These are phyloP conservation scores for Polydrusus tereticollis DNA, from an alignment of 2,888 invertebrate genomes.

Conservation along the genomic window DNA sequence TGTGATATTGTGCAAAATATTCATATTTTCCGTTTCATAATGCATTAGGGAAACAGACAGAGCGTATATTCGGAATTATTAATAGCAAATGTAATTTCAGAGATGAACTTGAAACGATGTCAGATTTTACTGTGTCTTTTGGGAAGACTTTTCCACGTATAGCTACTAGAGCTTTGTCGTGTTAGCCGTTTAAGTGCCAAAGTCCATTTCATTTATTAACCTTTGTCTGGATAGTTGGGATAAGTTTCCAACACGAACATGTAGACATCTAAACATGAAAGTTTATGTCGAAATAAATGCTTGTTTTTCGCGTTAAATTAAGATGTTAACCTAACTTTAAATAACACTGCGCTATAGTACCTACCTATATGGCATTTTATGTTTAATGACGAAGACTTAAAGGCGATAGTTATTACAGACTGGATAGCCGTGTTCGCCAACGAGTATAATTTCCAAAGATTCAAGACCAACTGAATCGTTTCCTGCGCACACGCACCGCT, in stretches of 20 bases:
- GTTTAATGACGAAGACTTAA: too few relatives aligned
- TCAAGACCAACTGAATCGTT: too few relatives aligned
- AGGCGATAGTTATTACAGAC: too few relatives aligned
- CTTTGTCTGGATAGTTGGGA: neutral
- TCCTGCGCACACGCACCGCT: too few relatives aligned
- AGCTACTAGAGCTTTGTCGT: constrained; percentile 16
- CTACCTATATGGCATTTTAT: too few relatives aligned
- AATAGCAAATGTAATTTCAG: constrained; percentile 28
- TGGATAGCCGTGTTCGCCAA: too few relatives aligned
- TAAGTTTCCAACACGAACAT: neutral
- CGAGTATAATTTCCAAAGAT: too few relatives aligned
- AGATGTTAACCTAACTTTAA: too few relatives aligned
- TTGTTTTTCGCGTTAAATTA: too few relatives aligned
- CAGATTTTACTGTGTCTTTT: constrained; percentile 28
- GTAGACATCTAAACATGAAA: neutral
- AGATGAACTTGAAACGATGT: constrained; percentile 18
- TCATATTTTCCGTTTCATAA: constrained; percentile 21
- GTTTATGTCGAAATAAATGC: too few relatives aligned
- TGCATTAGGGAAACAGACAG: neutral
- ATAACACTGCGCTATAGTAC: too few relatives aligned
- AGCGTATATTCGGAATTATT: constrained; percentile 17
- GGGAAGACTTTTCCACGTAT: constrained; percentile 9
- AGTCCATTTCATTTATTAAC: constrained; percentile 30
- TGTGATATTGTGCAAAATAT: constrained; percentile 19
- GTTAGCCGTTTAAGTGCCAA: constrained; percentile 8